Evolutionary conservation across 2,113 vertebrate genomes (phyloP).

Genomic region (Pachycephala philippinensis): DNA sequence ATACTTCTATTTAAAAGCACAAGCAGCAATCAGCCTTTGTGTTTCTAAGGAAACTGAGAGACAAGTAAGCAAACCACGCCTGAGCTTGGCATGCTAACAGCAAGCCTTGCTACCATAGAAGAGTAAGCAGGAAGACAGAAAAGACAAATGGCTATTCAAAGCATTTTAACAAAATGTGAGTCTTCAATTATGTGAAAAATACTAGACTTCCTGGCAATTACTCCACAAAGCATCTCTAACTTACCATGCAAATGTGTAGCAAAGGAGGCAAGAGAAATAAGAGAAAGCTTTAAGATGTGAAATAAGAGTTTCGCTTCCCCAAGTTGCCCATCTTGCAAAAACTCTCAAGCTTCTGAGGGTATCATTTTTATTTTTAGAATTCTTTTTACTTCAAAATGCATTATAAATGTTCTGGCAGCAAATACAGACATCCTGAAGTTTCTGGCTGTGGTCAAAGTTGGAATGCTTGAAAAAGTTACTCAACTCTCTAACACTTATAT

Average conservation of each 20-base stretch:
- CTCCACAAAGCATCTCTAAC: not conserved
- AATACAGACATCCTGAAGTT: constrained; percentile 45
- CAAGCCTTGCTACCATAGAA: not conserved
- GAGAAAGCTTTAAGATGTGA: not conserved
- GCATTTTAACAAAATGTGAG: not conserved
- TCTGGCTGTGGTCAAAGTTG: constrained; percentile 37
- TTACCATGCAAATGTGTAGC: not conserved
- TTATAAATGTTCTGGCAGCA: constrained; percentile 46
- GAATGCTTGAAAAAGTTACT: constrained; percentile 54
- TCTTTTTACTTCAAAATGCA: constrained; percentile 18
- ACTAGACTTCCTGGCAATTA: not conserved
- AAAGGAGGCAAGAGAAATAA: not conserved
- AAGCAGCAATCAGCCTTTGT: not conserved
- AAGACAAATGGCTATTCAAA: not conserved
- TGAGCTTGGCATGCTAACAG: not conserved
- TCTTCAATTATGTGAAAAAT: not conserved
- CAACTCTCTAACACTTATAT: constrained; percentile 29
- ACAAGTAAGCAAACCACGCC: not conserved
- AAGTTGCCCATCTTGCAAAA: not conserved
- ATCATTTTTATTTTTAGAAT: not conserved
- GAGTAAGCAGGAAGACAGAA: not conserved
- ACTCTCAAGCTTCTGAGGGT: not conserved
- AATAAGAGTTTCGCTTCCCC: not conserved
- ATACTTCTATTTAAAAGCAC: not conserved
- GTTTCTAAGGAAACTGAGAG: not conserved